Percentiles rank a stretch among this genome's conserved stretches.
These are phyloP conservation scores for Elgaria multicarinata DNA, from an alignment of 2,113 vertebrate genomes.

Conservation along the genomic window DNA sequence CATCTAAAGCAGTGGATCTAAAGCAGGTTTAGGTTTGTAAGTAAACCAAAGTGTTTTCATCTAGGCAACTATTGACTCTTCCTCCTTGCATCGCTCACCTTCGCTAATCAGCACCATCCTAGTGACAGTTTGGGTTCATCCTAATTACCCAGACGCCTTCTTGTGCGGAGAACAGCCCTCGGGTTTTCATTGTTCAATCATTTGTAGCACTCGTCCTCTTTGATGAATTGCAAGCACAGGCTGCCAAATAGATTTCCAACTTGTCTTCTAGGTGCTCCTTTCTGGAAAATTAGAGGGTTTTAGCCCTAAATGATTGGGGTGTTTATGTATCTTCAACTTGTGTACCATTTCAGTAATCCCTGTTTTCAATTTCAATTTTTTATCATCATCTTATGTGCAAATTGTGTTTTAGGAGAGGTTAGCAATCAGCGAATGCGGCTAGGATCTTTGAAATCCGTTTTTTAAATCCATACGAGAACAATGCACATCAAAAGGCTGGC, in stretches of 20 bases:
- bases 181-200: neutral
- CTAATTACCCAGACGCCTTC: neutral
- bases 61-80: neutral
- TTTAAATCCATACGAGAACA: neutral
- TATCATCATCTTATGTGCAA: neutral
- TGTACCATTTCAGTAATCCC: neutral
- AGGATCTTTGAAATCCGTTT: neutral
- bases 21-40: neutral
- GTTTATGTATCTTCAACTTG: neutral
- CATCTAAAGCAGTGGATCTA: neutral
- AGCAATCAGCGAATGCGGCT: neutral
- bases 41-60: neutral
- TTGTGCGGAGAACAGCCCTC: neutral
- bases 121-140: neutral
- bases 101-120: constrained; percentile 12
- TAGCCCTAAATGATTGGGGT: fast-evolving
- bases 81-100: neutral
- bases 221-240: neutral
- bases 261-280: neutral
- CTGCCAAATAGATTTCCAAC: neutral
- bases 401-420: neutral
- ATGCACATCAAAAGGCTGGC: neutral
- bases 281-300: neutral
- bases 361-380: neutral
- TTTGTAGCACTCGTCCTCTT: neutral